Percentiles rank a stretch among this genome's conserved stretches.
These are phyloP conservation scores for Calliopsis andreniformis DNA, from an alignment of 1,140 invertebrate genomes.

Conservation along the genomic window DNA sequence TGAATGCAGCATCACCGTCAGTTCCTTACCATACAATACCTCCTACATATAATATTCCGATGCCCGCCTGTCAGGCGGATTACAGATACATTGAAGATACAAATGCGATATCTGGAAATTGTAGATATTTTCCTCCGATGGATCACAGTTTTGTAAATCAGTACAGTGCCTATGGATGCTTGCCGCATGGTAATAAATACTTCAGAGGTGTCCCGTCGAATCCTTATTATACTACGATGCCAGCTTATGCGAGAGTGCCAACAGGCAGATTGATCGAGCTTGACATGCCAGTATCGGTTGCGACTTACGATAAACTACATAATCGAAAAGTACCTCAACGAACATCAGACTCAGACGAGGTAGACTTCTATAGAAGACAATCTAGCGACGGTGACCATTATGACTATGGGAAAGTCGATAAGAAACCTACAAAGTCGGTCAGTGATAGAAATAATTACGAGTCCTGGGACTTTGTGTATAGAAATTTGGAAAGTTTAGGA, in stretches of 20 bases:
- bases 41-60: constrained; percentile 68
- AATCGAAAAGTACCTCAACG: constrained; percentile 56
- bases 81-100: constrained; percentile 66
- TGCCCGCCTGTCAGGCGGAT: constrained; percentile 54
- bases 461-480: constrained; percentile 90
- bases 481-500: constrained; percentile 87
- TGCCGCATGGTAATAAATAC: constrained; percentile 61
- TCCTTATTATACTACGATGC: constrained; percentile 56
- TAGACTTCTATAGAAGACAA: constrained; percentile 62
- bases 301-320: constrained; percentile 65
- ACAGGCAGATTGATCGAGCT: constrained; percentile 88
- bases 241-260: constrained; percentile 78
- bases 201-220: constrained; percentile 42
- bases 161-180: constrained; percentile 59
- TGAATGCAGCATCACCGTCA: constrained; percentile 23
- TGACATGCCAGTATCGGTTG: constrained; percentile 81
- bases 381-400: constrained; percentile 54
- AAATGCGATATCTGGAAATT: constrained; percentile 38
- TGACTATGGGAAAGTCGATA: constrained; percentile 63
- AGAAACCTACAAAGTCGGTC: constrained; percentile 41
- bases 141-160: constrained; percentile 54
- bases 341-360: constrained; percentile 66
- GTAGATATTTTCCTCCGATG: constrained; percentile 54
- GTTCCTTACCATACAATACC: constrained; percentile 63
- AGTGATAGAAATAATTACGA: constrained; percentile 81